phyloP scores from a whole-genome alignment of 2,888 invertebrate species.

The Oxycera nigricornis region DNA sequence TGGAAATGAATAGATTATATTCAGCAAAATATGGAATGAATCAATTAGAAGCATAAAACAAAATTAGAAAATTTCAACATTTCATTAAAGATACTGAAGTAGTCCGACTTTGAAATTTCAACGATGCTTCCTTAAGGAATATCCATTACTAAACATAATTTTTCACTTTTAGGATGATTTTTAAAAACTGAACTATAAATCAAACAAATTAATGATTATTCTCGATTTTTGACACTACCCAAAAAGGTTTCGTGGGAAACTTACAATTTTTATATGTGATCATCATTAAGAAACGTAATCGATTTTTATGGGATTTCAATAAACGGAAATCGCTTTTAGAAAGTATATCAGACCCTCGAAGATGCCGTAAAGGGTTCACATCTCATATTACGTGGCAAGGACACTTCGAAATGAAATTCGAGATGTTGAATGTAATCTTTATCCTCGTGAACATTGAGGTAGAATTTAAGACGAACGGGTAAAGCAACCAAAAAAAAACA shows the following conservation, averaged over 20 bases:
- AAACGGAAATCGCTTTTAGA: background rate
- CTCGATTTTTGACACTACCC: background rate
- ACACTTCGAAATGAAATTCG: background rate
- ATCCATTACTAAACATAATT: too few species aligned
- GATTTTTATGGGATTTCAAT: background rate
- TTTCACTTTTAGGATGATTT: too few species aligned
- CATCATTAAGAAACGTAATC: background rate
- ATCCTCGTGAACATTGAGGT: background rate
- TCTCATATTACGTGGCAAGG: background rate
- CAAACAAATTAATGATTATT: background rate
- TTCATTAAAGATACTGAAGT: too few species aligned
- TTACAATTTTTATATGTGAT: background rate
- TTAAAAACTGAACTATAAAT: too few species aligned
- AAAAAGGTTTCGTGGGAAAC: background rate
- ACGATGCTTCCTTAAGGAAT: too few species aligned
- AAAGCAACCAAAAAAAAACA: background rate
- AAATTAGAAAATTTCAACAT: too few species aligned
- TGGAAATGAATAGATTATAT: too few species aligned
- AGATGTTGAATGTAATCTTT: background rate
- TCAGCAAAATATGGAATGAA: too few species aligned
- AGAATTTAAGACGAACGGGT: background rate
- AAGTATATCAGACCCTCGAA: background rate
- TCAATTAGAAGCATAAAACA: too few species aligned
- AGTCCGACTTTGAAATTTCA: too few species aligned
- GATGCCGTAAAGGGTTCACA: slow-evolving; percentile 9